Conservation (phyloP, 35 echinoderm and acorn worm genomes). For the Apostichopus californicus region DNA sequence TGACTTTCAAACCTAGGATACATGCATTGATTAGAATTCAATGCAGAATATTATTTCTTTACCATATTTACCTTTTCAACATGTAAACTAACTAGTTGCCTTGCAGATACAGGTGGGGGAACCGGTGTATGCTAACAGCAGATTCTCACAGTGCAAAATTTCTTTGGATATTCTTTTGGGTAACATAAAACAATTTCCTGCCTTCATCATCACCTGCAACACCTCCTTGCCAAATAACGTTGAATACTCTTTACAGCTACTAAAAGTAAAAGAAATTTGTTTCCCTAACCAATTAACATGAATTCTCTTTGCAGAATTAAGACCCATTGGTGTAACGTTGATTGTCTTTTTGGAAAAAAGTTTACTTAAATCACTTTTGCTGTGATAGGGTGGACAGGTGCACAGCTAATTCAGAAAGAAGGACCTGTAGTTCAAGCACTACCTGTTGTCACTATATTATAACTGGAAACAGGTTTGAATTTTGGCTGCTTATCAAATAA, state of each 20-base stretch:
- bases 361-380: neutral
- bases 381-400: slow-evolving; percentile 4
- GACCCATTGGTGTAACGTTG: slow-evolving; percentile 19
- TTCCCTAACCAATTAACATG: neutral
- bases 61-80: no score
- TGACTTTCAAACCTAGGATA: no score
- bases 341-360: neutral
- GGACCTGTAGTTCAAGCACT: no score
- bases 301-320: slow-evolving; percentile 9
- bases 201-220: neutral
- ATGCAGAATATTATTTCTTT: no score
- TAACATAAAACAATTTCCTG: slow-evolving; percentile 39
- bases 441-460: no score
- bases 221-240: neutral
- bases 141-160: no score
- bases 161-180: neutral
- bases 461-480: no score
- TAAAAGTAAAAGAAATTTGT: slow-evolving; percentile 28
- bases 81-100: no score
- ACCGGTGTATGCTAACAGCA: no score
- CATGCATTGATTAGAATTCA: no score
- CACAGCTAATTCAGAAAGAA: neutral
- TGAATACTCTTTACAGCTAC: neutral
- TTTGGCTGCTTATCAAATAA: no score
- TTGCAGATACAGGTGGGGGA: no score